A percentile compares a stretch with the other conserved stretches of the same genome.
phyloP scores from a whole-genome alignment of 35 echinoderm and acorn worm genomes.

The Ophioderma brevispina region DNA sequence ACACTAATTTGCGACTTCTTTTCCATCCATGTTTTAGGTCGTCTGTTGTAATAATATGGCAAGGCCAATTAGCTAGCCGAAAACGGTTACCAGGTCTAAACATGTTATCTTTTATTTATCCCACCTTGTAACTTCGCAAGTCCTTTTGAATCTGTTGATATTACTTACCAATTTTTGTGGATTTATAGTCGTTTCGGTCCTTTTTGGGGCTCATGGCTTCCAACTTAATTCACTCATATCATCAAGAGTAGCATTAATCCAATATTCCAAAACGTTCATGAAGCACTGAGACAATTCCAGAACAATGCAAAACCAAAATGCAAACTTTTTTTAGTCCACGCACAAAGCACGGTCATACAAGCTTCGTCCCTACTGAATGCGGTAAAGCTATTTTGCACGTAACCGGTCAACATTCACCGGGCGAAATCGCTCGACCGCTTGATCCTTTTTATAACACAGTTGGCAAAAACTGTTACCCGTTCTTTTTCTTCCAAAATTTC shows the following conservation, averaged over 20 bases:
- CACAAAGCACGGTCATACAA: background rate
- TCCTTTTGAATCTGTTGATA: background rate
- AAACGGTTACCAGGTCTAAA: background rate
- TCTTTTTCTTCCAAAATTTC: background rate
- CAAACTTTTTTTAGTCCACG: background rate
- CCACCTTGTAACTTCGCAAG: background rate
- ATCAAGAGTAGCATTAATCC: no score
- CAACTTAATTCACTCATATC: background rate
- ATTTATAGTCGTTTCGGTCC: background rate
- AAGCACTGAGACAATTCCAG: no score
- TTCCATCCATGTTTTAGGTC: no score
- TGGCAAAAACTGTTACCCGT: background rate
- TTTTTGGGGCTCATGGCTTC: background rate
- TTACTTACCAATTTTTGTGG: background rate
- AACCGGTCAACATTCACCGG: background rate
- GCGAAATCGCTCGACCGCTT: no score
- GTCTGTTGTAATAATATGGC: no score
- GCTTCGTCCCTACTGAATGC: background rate
- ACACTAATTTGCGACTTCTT: no score
- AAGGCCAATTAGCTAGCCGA: no score
- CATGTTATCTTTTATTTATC: background rate
- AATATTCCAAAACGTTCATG: no score
- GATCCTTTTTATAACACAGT: background rate
- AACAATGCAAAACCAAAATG: background rate
- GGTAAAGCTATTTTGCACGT: background rate